Evolutionary conservation across 2,113 vertebrate species (phyloP).

Genomic region (Plecturocebus donacophilus): DNA sequence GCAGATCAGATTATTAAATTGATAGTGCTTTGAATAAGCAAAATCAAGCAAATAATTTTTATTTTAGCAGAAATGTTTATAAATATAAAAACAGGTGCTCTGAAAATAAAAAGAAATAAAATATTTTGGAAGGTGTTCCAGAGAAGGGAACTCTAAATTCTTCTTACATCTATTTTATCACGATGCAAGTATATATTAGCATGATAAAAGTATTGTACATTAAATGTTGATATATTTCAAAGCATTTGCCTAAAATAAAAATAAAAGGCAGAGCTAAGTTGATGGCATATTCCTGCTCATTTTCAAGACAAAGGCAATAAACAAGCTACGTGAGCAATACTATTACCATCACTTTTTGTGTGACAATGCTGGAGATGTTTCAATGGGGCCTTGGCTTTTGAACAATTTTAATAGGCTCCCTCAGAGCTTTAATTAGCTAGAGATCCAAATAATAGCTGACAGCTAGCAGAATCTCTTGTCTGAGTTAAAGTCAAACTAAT

Average conservation of each 20-base stretch:
- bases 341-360: constrained; percentile 43
- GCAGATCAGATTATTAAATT: background rate
- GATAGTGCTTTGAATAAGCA: background rate
- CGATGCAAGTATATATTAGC: background rate
- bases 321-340: constrained; percentile 25
- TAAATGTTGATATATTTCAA: constrained; percentile 1
- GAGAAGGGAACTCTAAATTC: background rate
- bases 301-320: constrained; percentile 59
- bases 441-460: constrained; percentile 90
- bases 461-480: constrained; percentile 91
- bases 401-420: constrained; percentile 88
- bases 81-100: background rate
- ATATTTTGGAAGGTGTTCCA: background rate
- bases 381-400: constrained; percentile 77
- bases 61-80: background rate
- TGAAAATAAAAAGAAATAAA: background rate
- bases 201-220: background rate
- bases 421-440: constrained; percentile 92
- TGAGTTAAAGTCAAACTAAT: constrained; percentile 94
- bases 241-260: background rate
- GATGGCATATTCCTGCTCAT: background rate
- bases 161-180: background rate
- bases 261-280: background rate
- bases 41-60: background rate
- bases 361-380: constrained; percentile 55